Conservation (phyloP, 1,140 invertebrate genomes). For the Arion vulgaris region DNA sequence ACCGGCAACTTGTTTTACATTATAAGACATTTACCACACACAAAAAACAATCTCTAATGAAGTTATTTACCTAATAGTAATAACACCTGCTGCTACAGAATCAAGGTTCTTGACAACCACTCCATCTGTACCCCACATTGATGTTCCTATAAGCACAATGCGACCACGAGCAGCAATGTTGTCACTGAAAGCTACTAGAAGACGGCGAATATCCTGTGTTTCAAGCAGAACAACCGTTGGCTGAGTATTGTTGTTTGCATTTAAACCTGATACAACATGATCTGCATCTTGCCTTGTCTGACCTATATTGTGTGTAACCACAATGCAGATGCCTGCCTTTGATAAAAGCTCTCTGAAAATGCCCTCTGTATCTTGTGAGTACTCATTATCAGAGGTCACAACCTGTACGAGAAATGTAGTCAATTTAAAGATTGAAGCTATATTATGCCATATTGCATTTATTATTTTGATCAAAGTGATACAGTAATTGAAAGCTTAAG, state of each 20-base stretch:
- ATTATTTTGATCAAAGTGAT: too few species aligned
- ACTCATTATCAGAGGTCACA: conserved; percentile 20
- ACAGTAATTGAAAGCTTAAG: too few species aligned
- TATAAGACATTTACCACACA: too few species aligned
- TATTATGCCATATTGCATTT: too few species aligned
- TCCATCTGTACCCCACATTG: conserved; percentile 40
- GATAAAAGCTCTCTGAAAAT: conserved; percentile 56
- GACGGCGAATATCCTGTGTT: conserved; percentile 33
- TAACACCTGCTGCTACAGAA: conserved; percentile 51
- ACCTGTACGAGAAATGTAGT: conserved; percentile 9
- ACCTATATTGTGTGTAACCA: conserved; percentile 50
- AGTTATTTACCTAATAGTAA: conserved; percentile 45
- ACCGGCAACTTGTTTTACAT: too few species aligned
- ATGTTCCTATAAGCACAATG: conserved; percentile 50
- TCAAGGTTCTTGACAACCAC: conserved; percentile 48
- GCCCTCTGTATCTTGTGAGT: conserved; percentile 43
- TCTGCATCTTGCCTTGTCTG: conserved; percentile 9
- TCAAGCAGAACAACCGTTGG: conserved; percentile 54
- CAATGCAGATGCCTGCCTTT: conserved; percentile 66
- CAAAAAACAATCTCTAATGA: too few species aligned
- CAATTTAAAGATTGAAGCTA: too few species aligned
- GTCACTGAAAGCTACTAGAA: conserved; percentile 49
- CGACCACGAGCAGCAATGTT: conserved; percentile 35
- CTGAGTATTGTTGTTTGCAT: conserved; percentile 44
- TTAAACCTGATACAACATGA: conserved; percentile 48